These are phyloP conservation scores for Hartigia nigra DNA, from an alignment of 2,888 invertebrate genomes.

Conservation along the genomic window DNA sequence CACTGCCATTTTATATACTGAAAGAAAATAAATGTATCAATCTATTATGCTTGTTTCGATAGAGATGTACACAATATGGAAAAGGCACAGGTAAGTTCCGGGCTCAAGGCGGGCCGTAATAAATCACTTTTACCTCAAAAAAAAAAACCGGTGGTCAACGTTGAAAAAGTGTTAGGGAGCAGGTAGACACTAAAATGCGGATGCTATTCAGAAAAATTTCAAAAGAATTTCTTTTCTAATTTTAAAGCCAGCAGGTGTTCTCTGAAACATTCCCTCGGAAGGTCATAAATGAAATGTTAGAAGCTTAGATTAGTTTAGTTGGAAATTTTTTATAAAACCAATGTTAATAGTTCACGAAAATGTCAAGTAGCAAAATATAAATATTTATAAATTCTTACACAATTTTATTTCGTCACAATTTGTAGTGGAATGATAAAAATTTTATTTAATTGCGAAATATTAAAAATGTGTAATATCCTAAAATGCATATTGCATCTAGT, in stretches of 20 bases:
- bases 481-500: no score
- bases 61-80: not conserved
- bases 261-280: not conserved
- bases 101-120: not conserved
- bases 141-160: not conserved
- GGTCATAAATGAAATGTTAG: not conserved
- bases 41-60: no score
- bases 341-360: no score
- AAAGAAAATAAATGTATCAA: not conserved
- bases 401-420: no score
- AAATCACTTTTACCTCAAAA: not conserved
- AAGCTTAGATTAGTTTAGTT: not conserved
- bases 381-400: no score
- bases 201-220: not conserved
- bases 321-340: no score
- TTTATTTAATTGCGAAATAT: no score
- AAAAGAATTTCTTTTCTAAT: not conserved
- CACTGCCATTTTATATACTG: not conserved
- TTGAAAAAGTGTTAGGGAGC: not conserved
- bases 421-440: no score
- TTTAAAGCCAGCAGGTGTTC: not conserved
- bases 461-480: no score
- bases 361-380: no score
- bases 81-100: not conserved
- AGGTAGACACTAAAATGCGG: not conserved